Base-by-base conservation (phyloP, 2,113 vertebrate species). In the Carettochelys insculpta region DNA sequence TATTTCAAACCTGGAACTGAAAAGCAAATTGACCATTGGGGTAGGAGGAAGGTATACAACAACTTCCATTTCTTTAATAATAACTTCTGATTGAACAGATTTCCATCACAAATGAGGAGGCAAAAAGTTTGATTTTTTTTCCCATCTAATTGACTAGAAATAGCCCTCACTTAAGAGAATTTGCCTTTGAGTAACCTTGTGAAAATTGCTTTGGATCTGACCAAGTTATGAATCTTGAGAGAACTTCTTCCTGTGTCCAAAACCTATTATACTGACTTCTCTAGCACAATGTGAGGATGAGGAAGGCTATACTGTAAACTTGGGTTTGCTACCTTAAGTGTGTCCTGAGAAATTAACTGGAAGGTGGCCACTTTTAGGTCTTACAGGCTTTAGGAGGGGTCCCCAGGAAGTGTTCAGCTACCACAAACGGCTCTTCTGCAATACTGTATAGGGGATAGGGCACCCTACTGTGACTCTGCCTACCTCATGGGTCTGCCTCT, bases 321-420 rank as follows among this genome's bases (percentile, higher is more conserved):
- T 43, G 50, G 79, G 76, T 4, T 53, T 38, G 77, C 31, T 71
- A 38, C 19, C 9, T 41, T 1, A 5, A 22, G 52, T 65, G 52
- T 48, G 6, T 8, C 29, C 22, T 11, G n/a, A 29, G 12, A 47
- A 48, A 24, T 56, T n/a, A 9, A 41, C 41, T 8, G 38, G 65
- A 71, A 68, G n/a, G n/a, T 38, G n/a, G 8, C 20, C 5, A 16
- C 22, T 45, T 45, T 75, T 25, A 45, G 22, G 22, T 75, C 71
- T 27, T 75, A 24, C 41, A 75, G 41, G 27, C 41, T 75, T 75
- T 75, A 75, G 68, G 71, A 31, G 50, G 56, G 48, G 47, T 71
- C 0, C 0, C 10, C 12, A 50, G 34, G 4, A 25, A 50, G 17
- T 22, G 10, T 47, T 12, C 27, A 0, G 0, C 34, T 82, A 58